These are phyloP conservation scores for Armadillidium nasatum DNA, from an alignment of 1,140 invertebrate genomes.

Conservation along the genomic window DNA sequence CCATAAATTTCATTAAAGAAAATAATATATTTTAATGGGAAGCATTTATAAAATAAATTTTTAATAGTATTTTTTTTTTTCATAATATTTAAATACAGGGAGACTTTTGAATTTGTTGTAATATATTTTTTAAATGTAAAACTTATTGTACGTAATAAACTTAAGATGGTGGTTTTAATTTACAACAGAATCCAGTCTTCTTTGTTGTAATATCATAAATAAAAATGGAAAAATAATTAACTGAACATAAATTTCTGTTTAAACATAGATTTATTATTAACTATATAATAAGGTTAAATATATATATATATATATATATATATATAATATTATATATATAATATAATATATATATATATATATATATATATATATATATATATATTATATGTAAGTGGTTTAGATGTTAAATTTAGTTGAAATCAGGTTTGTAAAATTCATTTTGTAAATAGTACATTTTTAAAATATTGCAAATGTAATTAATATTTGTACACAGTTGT, in stretches of 20 bases:
- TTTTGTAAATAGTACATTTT: no score
- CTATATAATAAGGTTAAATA: background rate
- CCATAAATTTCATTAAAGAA: background rate
- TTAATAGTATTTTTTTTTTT: background rate
- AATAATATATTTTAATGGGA: background rate
- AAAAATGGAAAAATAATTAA: background rate
- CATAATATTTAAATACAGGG: background rate
- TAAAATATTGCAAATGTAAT: no score
- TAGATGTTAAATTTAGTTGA: no score
- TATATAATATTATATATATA: no score
- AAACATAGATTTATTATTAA: background rate
- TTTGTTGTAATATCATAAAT: background rate
- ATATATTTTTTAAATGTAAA: background rate
- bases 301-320: background rate
- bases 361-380: no score
- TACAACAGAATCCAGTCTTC: constrained; percentile 3
- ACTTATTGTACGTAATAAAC: background rate
- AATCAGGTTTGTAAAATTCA: no score
- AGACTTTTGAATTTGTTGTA: background rate
- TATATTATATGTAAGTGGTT: no score
- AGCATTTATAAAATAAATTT: background rate
- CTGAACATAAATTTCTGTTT: background rate
- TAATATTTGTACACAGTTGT: no score
- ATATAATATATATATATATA: no score
- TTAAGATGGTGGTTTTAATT: background rate